A percentile compares a stretch with the other conserved stretches of the same genome.
These are phyloP conservation scores for Desmophyllum pertusum DNA, from an alignment of 92 coral and sea anemone genomes.

Conservation along the genomic window DNA sequence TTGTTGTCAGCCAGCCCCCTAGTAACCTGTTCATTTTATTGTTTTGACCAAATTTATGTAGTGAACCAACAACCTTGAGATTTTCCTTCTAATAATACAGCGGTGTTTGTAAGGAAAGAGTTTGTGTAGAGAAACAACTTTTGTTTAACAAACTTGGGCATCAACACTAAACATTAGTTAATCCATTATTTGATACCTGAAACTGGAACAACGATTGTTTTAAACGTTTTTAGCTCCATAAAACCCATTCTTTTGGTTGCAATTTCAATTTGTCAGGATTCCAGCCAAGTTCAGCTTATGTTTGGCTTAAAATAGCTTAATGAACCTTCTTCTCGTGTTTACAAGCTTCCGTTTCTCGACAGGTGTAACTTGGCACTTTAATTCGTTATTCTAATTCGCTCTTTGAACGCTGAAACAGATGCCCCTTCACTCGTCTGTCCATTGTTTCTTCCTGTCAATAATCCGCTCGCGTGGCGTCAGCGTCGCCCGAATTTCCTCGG, in stretches of 20 bases:
- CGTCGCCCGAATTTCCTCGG: not conserved
- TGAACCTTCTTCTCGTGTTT: conserved; percentile 5
- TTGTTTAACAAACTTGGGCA: not conserved
- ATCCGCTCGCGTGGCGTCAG: not conserved
- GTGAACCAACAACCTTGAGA: not conserved
- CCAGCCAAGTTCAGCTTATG: not conserved
- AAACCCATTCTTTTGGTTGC: not conserved
- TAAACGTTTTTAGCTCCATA: not conserved
- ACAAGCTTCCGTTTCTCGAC: conserved; percentile 14
- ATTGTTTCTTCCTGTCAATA: not conserved
- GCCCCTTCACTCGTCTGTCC: not conserved
- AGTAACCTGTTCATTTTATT: not conserved
- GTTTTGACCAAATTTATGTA: not conserved
- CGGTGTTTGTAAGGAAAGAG: not conserved
- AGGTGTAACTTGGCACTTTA: conserved; percentile 17
- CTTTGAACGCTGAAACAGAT: conserved; percentile 2
- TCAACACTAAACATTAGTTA: not conserved
- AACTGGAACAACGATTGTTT: not conserved
- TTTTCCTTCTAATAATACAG: not conserved
- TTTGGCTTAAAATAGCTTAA: not conserved
- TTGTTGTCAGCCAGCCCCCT: too few relatives aligned
- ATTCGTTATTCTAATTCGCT: conserved; percentile 18
- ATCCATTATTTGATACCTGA: not conserved
- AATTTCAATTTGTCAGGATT: not conserved
- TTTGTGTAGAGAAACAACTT: too few relatives aligned